Evolutionary conservation across 2,113 vertebrate genomes (phyloP).

Genomic region (Lipophrys pholis): DNA sequence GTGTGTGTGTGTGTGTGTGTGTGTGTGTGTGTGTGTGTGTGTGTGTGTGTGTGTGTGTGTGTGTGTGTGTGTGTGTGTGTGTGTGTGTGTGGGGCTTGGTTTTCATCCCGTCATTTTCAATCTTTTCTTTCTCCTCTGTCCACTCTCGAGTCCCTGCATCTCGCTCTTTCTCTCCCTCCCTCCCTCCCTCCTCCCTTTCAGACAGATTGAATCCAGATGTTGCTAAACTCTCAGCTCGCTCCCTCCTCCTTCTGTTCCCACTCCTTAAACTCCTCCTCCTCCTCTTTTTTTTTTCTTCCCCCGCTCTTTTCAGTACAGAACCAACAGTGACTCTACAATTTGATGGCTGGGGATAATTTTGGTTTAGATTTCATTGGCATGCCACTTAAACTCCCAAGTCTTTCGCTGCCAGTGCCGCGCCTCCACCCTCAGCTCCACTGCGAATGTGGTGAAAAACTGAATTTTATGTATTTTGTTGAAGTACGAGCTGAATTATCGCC

Average conservation of each 20-base stretch:
- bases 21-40: too few relatives aligned
- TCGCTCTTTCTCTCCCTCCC: too few relatives aligned
- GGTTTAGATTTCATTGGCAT: slow-evolving; percentile 51
- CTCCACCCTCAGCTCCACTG: slow-evolving; percentile 8
- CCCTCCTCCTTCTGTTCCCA: slow-evolving; percentile 50
- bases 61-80: too few relatives aligned
- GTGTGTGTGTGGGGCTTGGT: too few relatives aligned
- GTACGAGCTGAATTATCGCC: neutral
- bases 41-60: too few relatives aligned
- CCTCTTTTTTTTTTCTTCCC: slow-evolving; percentile 30
- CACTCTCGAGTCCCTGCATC: slow-evolving; percentile 20
- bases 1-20: too few relatives aligned
- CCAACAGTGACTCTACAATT: slow-evolving; percentile 61
- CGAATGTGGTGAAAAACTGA: neutral
- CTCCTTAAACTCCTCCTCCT: slow-evolving; percentile 42
- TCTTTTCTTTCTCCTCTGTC: slow-evolving; percentile 28
- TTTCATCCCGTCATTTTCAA: slow-evolving; percentile 53
- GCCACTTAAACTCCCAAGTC: slow-evolving; percentile 22
- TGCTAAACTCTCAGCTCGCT: slow-evolving; percentile 62
- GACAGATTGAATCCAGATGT: slow-evolving; percentile 86
- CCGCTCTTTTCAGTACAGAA: slow-evolving; percentile 42
- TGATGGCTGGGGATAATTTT: slow-evolving; percentile 58
- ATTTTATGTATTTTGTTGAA: neutral
- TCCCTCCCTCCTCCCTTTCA: slow-evolving; percentile 34
- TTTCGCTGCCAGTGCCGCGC: neutral